Conservation (phyloP, 2,797 vertebrate genomes). For the Falco concolor region DNA sequence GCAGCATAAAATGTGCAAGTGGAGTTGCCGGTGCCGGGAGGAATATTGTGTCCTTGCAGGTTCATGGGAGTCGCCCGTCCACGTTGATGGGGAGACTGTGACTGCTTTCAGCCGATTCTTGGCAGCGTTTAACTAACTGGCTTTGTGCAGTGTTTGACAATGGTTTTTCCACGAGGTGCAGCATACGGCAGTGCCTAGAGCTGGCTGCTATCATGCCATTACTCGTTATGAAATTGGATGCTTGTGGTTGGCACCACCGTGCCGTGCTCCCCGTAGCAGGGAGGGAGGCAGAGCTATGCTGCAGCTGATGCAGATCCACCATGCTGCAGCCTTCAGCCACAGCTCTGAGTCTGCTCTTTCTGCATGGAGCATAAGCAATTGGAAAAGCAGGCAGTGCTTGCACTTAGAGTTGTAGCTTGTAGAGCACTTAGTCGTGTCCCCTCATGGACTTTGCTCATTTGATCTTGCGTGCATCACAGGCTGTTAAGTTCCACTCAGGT, state of each 20-base stretch:
- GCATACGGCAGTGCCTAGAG: neutral
- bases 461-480: neutral
- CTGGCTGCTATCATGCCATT: neutral
- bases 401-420: rapidly evolving
- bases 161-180: conserved; percentile 30
- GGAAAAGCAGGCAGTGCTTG: neutral
- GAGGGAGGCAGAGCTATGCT: neutral
- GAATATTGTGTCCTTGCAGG: neutral
- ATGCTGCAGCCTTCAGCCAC: neutral
- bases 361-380: rapidly evolving
- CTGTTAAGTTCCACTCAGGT: neutral
- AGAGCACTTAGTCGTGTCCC: neutral
- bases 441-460: neutral
- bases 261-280: rapidly evolving
- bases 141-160: neutral
- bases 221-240: neutral
- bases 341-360: rapidly evolving
- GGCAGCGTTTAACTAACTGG: neutral
- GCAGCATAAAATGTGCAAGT: neutral
- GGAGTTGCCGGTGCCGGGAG: neutral
- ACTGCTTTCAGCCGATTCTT: neutral
- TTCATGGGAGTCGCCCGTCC: neutral
- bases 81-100: conserved; percentile 1
- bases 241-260: neutral
- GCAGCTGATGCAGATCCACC: neutral